Base-by-base conservation (phyloP, 2,888 invertebrate species). In the Oeneis ivallda region DNA sequence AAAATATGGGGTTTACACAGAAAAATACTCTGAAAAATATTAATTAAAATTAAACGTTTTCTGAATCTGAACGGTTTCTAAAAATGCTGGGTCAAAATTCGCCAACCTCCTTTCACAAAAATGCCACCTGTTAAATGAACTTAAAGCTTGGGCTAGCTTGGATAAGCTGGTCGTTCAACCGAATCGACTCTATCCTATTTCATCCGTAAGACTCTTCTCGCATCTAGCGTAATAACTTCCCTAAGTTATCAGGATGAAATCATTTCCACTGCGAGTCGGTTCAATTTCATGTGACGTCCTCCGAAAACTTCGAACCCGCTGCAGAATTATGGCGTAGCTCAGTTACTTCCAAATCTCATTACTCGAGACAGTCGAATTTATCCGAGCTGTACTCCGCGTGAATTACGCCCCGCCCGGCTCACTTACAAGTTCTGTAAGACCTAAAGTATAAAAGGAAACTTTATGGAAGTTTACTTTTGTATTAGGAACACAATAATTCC, bases 321-420 rank as follows among this genome's bases (percentile, higher is more conserved):
- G 57, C 58, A 69, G 65, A 71, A 69, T 71, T 69, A 71, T 69
- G 64, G 64, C 67, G 61, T 59, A 62, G 70, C 61, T 69, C 67
- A 71, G 69, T 64, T 67, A 69, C 67, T 69, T 66, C 62, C 60
- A 66, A 64, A 67, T 71, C 70, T 71, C 71, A 69, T 69, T 69
- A 69, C 66, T 62, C 60, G 62, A 64, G 67, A 66, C 70, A 69
- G 64, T 67, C 62, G 64, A 67, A 71, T 71, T 69, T 69, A 70
- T 71, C 69, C 67, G 11, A 34, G 43, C 60, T 60, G 62, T 56
- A 56, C 39, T 56, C 56, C 41, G 34, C 34, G 37, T 41, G 56
- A 56, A 56, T 56, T 41, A 56, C 56, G 2, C 39, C 32, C 56
- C 56, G 10, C 39, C 54, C n/a, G 32, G 17, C 9, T 37, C 15